Percentiles rank a stretch among this genome's conserved stretches.
These are phyloP conservation scores for Hyles vespertilio DNA, from an alignment of 1,140 invertebrate genomes.

Conservation along the genomic window DNA sequence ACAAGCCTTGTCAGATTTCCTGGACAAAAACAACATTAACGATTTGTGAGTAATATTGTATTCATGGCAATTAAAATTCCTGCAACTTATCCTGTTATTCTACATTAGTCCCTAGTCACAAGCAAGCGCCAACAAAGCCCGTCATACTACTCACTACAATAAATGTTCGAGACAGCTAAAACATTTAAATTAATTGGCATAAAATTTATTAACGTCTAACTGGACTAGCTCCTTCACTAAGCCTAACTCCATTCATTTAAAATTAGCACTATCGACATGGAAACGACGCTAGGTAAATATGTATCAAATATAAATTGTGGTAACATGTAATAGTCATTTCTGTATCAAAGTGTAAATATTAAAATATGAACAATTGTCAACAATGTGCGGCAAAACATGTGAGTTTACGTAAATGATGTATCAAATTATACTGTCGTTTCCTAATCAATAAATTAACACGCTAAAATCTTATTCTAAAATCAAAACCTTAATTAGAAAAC, in stretches of 20 bases:
- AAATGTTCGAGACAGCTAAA: constrained; percentile 41
- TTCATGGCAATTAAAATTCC: too few relatives aligned
- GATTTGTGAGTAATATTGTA: too few relatives aligned
- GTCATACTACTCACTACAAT: constrained; percentile 27
- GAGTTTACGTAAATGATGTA: neutral
- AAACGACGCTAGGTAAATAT: neutral
- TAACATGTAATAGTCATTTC: too few relatives aligned
- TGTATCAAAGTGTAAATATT: too few relatives aligned
- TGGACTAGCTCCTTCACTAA: constrained; percentile 68
- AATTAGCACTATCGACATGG: constrained; percentile 30
- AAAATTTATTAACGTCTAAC: constrained; percentile 56
- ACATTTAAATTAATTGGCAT: constrained; percentile 47
- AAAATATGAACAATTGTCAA: too few relatives aligned
- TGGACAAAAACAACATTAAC: too few relatives aligned
- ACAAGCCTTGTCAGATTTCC: too few relatives aligned
- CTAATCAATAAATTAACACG: constrained; percentile 14
- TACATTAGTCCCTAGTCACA: too few relatives aligned
- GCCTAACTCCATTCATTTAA: constrained; percentile 38
- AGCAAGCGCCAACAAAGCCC: too few relatives aligned
- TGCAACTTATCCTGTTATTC: too few relatives aligned
- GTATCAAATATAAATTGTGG: too few relatives aligned
- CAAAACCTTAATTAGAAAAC: constrained; percentile 34
- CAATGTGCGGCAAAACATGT: neutral
- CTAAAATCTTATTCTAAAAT: constrained; percentile 20
- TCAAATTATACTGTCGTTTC: constrained; percentile 11